Evolutionary conservation across 1,140 invertebrate species (phyloP), one percentile per base, ranked within the genome.

Genomic region (Trichomalopsis sarcophagae): DNA sequence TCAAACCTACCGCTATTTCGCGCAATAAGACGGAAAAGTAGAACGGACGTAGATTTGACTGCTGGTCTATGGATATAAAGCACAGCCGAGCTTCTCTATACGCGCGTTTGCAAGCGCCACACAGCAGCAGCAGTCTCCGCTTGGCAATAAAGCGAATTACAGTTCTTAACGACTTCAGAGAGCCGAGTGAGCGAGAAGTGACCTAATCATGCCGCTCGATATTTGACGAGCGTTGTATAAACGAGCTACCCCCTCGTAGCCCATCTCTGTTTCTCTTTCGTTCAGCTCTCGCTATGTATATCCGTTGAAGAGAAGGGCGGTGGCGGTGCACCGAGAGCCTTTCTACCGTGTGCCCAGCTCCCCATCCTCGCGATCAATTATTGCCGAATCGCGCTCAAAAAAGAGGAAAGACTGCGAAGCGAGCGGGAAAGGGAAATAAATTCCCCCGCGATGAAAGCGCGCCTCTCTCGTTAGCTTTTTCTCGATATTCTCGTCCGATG

Each of bases 141-240:
- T 47, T 62, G 68, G 83, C 85, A 86, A 87, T 88, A 88, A 87
- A 88, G 86, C 79, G 84, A 88, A 87, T 87, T 88, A 85, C 85
- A 86, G 82, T 88, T 87, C 47, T 83, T 74, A 87, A 89, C 86
- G 85, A 88, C 85, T 88, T 87, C 68, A 62, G 6, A n/a, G 40
- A 0, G 23, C n/a, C 2, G 55, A 62, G 17, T 5, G 55, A 62
- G 33, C 21, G 33, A 86, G 86, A 86, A 86, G 82, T 86, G 84
- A 85, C 82, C 88, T 87, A 88, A 89, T 88, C 87, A 87, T 69
- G 21, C 71, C 55, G 85, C 85, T 88, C 87, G 88, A 88, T 88
- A 82, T 86, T 87, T 87, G 87, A 84, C 85, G 17, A 84, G 86
- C 86, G 68, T 87, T 89, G 87, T 86, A 88, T 87, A 87, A 87